Percentiles rank a stretch among this genome's conserved stretches.
Conservation (phyloP, 2,113 vertebrate genomes). For the Brachyistius frenatus region DNA sequence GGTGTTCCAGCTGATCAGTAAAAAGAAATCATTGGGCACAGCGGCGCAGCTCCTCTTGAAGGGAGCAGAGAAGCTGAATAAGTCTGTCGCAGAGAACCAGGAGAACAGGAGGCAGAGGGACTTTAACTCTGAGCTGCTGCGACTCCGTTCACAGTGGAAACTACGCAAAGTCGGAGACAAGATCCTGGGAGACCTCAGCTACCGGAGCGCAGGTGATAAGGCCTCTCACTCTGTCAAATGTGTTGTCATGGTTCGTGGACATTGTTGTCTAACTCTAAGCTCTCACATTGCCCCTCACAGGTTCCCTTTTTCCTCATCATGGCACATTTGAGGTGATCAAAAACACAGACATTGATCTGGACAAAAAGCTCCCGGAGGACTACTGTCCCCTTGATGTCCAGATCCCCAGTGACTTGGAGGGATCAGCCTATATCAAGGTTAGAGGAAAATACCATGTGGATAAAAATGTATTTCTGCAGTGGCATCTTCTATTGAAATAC, state of each 20-base stretch:
- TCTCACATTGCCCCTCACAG: conserved; percentile 69
- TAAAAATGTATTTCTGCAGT: neutral
- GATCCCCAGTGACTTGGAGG: conserved; percentile 97
- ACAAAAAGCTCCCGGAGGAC: conserved; percentile 98
- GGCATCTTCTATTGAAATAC: no score
- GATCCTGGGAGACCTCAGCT: conserved; percentile 97
- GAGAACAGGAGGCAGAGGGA: conserved; percentile 96
- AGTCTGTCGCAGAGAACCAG: conserved; percentile 94
- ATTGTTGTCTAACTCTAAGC: neutral
- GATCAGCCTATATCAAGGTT: conserved; percentile 97
- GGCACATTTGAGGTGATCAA: conserved; percentile 99
- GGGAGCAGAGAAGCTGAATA: conserved; percentile 94
- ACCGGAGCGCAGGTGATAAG: conserved; percentile 92
- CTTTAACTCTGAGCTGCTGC: conserved; percentile 95
- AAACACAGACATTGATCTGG: conserved; percentile 97
- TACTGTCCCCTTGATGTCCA: conserved; percentile 97
- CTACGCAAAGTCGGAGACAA: conserved; percentile 98
- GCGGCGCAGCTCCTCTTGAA: conserved; percentile 95
- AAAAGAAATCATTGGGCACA: conserved; percentile 94
- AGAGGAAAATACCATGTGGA: neutral
- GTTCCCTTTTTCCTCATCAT: conserved; percentile 96
- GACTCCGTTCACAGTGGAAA: conserved; percentile 98
- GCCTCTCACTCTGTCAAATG: neutral
- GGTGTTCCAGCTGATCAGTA: conserved; percentile 94
- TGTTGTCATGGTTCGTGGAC: no score